Evolutionary conservation across 2,888 invertebrate genomes (phyloP), one percentile per base, ranked within the genome.

Genomic region (Busseola fusca): DNA sequence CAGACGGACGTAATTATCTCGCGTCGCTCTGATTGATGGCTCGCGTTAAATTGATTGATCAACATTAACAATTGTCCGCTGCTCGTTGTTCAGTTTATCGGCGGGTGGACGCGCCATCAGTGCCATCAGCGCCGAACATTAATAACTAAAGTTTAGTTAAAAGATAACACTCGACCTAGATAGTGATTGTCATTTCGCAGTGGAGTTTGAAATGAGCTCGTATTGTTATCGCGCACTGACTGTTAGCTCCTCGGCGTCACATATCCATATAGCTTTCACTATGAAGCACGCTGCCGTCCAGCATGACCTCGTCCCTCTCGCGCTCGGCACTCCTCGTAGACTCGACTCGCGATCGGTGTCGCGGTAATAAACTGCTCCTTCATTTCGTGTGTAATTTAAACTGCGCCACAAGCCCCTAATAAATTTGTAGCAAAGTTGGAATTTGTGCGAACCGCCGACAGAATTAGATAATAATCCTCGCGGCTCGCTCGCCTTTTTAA

Each of bases 381-480:
- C 76, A 75, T 84, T 82, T 69, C 78, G 83, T 75, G 70, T 80
- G 77, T 78, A 80, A 80, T 83, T 81, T 76, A 80, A 80, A 80
- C 69, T 69, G 77, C 76, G 76, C 66, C 66, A 79, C 82, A 81
- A 78, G 69, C 77, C 79, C 56, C 69, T 82, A 80, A 85, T 84
- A 86, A 88, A 84, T 87, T 85, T 85, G 83, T 78, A 73, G 77
- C 81, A 80, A 78, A 87, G 84, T 84, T 76, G 81, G 70, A 85
- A 82, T 84, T 84, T 74, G 81, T 80, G 81, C 84, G 78, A 74
- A 80, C 79, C 75, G 80, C 69, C 81, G 76, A 81, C 86, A 82
- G 83, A 90, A 91, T 90, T 90, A 88, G 86, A 88, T 88, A 86
- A 88, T 88, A 87, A 89, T 88, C 87, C 86, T 34, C 34, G 34